A percentile compares a stretch with the other conserved stretches of the same genome.
Evolutionary conservation across 2,113 vertebrate species (phyloP).

Genomic region (Eira barbara): DNA sequence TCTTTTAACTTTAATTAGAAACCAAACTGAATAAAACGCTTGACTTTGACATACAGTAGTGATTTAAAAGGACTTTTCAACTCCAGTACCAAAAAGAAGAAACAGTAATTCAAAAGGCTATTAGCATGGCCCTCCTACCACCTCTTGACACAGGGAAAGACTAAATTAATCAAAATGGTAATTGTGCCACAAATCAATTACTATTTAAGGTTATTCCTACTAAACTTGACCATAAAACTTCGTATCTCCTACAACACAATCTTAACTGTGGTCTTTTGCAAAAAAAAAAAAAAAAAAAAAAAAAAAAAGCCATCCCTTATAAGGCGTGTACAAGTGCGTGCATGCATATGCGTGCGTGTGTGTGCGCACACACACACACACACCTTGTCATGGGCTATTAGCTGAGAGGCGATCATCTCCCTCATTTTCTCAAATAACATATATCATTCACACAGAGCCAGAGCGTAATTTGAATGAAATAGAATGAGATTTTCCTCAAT

Average conservation of each 20-base stretch:
- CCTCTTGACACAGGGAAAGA: neutral
- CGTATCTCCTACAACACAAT: neutral
- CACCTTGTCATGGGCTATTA: slow-evolving; percentile 19
- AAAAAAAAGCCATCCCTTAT: neutral
- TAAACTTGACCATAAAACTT: neutral
- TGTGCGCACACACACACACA: neutral
- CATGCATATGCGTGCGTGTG: rapidly evolving
- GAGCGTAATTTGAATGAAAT: slow-evolving; percentile 60
- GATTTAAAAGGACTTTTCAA: slow-evolving; percentile 26
- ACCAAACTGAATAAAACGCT: slow-evolving; percentile 60
- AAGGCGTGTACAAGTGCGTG: neutral
- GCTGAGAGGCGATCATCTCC: neutral
- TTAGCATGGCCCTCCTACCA: neutral
- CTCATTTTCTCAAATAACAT: slow-evolving; percentile 63
- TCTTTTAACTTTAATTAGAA: slow-evolving; percentile 67
- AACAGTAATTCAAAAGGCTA: slow-evolving; percentile 37
- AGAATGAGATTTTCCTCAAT: slow-evolving; percentile 35
- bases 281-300: neutral
- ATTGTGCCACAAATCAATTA: slow-evolving; percentile 41
- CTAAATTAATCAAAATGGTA: slow-evolving; percentile 53
- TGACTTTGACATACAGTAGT: slow-evolving; percentile 20
- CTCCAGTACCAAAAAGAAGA: neutral
- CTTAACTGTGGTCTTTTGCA: neutral
- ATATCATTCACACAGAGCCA: slow-evolving; percentile 49
- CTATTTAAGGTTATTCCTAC: neutral